Base-by-base conservation (phyloP, 1,140 invertebrate species). In the Dendrolimus punctatus region DNA sequence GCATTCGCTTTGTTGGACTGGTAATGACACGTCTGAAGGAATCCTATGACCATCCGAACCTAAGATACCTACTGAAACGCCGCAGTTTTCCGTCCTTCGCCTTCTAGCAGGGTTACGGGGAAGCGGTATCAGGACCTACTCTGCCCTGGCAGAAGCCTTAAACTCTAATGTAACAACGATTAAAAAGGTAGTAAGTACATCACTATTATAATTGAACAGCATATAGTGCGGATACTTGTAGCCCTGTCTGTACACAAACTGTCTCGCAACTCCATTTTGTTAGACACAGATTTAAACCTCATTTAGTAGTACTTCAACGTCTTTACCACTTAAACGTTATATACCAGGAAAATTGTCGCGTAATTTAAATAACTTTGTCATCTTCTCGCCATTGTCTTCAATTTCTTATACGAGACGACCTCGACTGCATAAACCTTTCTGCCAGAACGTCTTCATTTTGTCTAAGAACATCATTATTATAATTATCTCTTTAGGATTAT, bases 291-390 rank as follows among this genome's bases (percentile, higher is more conserved):
- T 82, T 82, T 80, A 80, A 80, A 77, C 76, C 73, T 80, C 79
- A 80, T 83, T 83, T 80, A 77, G 68, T 49, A 61, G 53, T 66
- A 71, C 62, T 69, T 63, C 76, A 64, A 66, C 75, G 68, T 67
- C 67, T 71, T 56, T 68, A 58, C 70, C 76, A 73, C 76, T 80
- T 78, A 77, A 76, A 75, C 71, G 71, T 71, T 76, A 71, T 78
- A 62, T 71, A 64, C 66, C 61, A 77, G 74, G 76, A 82, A 77
- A 81, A 82, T 82, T 80, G 76, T 80, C 74, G 77, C 70, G 64
- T 78, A 75, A 76, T 79, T 84, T 80, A 77, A 82, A 84, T 82
- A 82, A 82, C 74, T 80, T 80, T 67, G 68, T 70, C 66, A 61
- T 67, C 71, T 71, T 66, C 62, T 67, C 68, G 45, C 62, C 68